Evolutionary conservation across 2,888 invertebrate species (phyloP).

Genomic region (Zootermopsis nevadensis): DNA sequence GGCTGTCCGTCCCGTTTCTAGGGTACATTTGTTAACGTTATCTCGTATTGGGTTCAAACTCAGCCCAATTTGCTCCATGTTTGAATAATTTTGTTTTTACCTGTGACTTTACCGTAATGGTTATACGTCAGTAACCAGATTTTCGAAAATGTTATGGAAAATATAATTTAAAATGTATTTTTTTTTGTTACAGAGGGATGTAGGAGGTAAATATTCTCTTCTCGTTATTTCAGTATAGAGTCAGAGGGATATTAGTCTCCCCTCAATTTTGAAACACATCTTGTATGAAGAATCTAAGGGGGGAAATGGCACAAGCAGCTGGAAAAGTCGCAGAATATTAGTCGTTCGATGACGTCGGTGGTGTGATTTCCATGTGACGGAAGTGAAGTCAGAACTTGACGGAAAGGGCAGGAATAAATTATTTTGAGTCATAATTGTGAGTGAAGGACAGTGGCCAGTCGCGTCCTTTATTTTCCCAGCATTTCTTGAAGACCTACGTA

Average conservation of each 20-base stretch:
- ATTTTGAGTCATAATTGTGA: neutral
- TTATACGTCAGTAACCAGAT: too few species aligned
- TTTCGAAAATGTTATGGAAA: too few species aligned
- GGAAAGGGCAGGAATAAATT: neutral
- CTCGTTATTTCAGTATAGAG: neutral
- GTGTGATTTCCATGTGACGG: slow-evolving; percentile 27
- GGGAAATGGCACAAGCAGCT: neutral
- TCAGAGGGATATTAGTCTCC: neutral
- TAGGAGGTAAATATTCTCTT: neutral
- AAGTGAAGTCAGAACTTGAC: slow-evolving; percentile 2
- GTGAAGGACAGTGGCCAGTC: neutral
- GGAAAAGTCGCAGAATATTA: slow-evolving; percentile 6
- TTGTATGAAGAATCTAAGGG: neutral
- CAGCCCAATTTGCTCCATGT: too few species aligned
- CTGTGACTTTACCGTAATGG: too few species aligned
- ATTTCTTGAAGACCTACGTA: too few species aligned
- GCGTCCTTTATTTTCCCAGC: too few species aligned
- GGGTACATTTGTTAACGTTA: too few species aligned
- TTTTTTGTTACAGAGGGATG: neutral
- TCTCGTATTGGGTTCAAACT: too few species aligned
- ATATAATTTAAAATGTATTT: too few species aligned
- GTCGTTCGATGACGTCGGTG: slow-evolving; percentile 11
- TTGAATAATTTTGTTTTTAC: too few species aligned
- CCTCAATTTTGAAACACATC: neutral
- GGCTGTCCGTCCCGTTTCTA: too few species aligned